phyloP scores from a whole-genome alignment of 2,888 invertebrate species.

The Byasa hedistus region DNA sequence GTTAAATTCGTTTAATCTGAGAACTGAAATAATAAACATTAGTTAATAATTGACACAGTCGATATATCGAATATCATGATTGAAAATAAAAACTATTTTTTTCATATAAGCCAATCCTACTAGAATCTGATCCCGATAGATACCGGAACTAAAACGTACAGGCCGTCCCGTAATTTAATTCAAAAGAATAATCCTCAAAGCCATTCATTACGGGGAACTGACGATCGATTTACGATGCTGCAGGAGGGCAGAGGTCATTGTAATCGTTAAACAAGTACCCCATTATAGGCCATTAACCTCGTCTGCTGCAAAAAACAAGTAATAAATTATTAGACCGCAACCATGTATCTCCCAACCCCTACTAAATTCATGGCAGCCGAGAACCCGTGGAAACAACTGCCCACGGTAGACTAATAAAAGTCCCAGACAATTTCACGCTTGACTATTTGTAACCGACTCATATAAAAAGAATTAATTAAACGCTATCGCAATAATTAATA shows the following conservation, averaged over 20 bases:
- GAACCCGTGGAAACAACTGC: conserved; percentile 41
- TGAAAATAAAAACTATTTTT: too few relatives aligned
- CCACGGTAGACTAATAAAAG: conserved; percentile 40
- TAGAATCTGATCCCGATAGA: too few relatives aligned
- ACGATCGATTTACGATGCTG: conserved; percentile 42
- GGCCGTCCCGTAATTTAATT: neutral
- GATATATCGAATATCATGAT: too few relatives aligned
- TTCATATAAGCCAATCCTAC: too few relatives aligned
- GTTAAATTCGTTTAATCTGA: too few relatives aligned
- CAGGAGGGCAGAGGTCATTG: conserved; percentile 51
- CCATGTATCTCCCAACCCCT: conserved; percentile 62
- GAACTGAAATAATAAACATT: too few relatives aligned
- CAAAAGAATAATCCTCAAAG: neutral
- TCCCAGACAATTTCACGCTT: conserved; percentile 20
- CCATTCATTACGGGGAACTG: conserved; percentile 37
- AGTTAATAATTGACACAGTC: too few relatives aligned
- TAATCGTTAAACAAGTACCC: conserved; percentile 66
- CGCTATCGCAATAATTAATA: neutral
- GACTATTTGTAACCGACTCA: conserved; percentile 6
- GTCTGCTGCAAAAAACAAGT: conserved; percentile 70
- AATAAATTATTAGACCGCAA: conserved; percentile 67
- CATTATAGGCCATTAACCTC: conserved; percentile 72
- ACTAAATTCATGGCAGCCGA: conserved; percentile 43
- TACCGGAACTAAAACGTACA: too few relatives aligned
- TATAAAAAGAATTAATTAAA: neutral